Conservation (phyloP, 1,140 invertebrate species). For the Trachymyrmex cornetzi region DNA sequence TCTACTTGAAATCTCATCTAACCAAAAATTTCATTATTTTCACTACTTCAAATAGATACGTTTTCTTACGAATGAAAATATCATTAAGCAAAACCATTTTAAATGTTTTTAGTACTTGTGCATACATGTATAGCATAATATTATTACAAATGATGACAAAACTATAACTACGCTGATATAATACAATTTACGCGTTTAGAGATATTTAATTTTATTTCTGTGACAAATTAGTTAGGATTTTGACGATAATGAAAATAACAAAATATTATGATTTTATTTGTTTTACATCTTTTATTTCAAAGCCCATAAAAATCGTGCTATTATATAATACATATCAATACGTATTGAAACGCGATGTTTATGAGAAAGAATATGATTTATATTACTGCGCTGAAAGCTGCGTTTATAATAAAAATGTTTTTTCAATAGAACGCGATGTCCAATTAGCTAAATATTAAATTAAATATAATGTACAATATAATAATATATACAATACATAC, state of each 20-base stretch:
- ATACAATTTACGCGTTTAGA: neutral
- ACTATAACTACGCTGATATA: neutral
- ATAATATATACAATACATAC: neutral
- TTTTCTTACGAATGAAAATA: neutral
- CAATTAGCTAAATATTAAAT: slow-evolving; percentile 13
- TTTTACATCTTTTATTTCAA: neutral
- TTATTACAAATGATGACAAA: neutral
- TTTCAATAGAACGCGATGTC: neutral
- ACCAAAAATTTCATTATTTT: slow-evolving; percentile 14
- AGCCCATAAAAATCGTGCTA: neutral
- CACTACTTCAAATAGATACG: neutral
- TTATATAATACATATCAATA: neutral
- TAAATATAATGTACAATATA: neutral
- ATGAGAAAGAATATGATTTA: neutral
- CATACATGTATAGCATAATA: neutral
- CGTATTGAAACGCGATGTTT: neutral
- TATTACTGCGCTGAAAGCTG: neutral
- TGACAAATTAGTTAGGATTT: neutral
- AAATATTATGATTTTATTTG: neutral
- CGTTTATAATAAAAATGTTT: neutral
- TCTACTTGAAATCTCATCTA: slow-evolving; percentile 11
- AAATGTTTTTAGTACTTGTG: neutral
- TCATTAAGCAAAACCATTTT: neutral
- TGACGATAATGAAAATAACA: neutral
- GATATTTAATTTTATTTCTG: neutral